Evolutionary conservation across 2,888 invertebrate genomes (phyloP), one percentile per base, ranked within the genome.

Genomic region (Conchocele bisecta): DNA sequence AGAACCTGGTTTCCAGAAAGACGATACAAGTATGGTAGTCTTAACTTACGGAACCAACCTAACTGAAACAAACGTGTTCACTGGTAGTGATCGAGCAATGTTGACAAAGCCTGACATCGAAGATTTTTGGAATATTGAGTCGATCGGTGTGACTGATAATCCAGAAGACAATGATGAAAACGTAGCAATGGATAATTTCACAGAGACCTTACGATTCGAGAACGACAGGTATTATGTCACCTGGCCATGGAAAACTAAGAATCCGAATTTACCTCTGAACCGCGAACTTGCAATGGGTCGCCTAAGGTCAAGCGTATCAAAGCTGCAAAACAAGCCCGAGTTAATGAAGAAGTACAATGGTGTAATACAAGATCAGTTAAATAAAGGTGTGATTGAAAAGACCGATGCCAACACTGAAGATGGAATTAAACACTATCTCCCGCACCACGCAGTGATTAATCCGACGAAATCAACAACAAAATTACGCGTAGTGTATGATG

Each of bases 391-490:
- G 9, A 61, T 68, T n/a, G 68, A 63, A 48, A 53, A 35, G 39
- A 60, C 53, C 20, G 31, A 39, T 9, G 11, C n/a, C 15, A 11
- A 11, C 15, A 46, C 7, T 7, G 11, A 7, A 6, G 24, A 46
- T 20, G 20, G 15, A 20, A 46, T 5, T 11, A 6, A 26, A 20
- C 46, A 46, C 53, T 67, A 46, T 46, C 5, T 46, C 3, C 67
- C 67, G 5, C 59, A 67, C 20, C 67, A 67, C 20, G 37, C 53
- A 33, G 60, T 67, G 5, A 39, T 67, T 4, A 67, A 44, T 35
- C 67, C 59, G 13, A 20, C 35, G 20, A 67, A 54, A 26, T 11
- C 44, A 13, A 54, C 53, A 1, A 67, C 67, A 5, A 33, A 63
- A 29, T 3, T 44, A 5, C 42, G 58, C 11, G 33, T 58, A 15